phyloP scores from a whole-genome alignment of 1,140 invertebrate species.

The Thaumetopoea pityocampa region DNA sequence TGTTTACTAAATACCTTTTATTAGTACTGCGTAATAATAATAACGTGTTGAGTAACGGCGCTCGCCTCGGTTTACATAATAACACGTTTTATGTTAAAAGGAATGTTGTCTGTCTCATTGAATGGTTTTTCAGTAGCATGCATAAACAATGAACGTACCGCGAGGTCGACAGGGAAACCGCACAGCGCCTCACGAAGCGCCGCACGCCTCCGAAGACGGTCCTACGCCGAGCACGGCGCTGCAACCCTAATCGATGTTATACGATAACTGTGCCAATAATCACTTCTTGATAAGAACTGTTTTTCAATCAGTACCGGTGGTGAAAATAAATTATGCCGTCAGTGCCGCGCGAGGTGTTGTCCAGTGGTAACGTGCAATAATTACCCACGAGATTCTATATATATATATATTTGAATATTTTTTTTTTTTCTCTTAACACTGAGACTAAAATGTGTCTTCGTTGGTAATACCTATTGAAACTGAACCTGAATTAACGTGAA shows the following conservation, averaged over 20 bases:
- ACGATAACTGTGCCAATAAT: slow-evolving; percentile 46
- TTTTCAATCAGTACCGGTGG: slow-evolving; percentile 30
- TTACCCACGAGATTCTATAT: slow-evolving; percentile 3
- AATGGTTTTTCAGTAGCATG: slow-evolving; percentile 11
- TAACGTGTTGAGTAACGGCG: background rate
- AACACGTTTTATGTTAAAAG: slow-evolving; percentile 16
- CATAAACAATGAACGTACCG: background rate
- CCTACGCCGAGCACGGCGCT: slow-evolving; percentile 23
- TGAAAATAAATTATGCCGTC: slow-evolving; percentile 31
- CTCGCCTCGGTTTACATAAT: slow-evolving; percentile 5
- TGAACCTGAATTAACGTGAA: background rate
- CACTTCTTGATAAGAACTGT: slow-evolving; percentile 46
- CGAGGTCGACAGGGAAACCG: background rate
- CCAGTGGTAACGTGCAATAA: slow-evolving; percentile 2
- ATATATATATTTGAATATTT: background rate
- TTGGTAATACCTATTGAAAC: background rate
- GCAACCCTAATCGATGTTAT: slow-evolving; percentile 38
- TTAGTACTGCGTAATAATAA: background rate
- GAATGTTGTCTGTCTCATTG: slow-evolving; percentile 22
- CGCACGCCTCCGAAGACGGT: background rate
- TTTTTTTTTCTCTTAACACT: background rate
- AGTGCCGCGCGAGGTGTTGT: slow-evolving; percentile 30
- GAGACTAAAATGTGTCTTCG: slow-evolving; percentile 2
- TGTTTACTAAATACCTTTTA: background rate
- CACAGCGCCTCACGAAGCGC: background rate